Conservation (phyloP, 2,113 vertebrate species). For the Alces alces region DNA sequence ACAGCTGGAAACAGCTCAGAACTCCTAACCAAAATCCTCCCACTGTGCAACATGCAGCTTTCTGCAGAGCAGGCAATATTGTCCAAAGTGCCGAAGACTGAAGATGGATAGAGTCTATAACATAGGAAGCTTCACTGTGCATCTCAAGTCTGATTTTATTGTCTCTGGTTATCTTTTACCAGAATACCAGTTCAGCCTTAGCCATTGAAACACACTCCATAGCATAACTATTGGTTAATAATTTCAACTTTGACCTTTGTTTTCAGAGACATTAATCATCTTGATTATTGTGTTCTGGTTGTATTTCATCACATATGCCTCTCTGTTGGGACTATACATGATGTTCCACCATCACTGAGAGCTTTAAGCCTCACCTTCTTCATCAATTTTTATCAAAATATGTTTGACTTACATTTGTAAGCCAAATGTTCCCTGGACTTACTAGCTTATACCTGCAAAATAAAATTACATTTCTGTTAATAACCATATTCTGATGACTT, state of each 20-base stretch:
- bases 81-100: neutral
- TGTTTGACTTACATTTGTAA: conserved; percentile 26
- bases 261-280: neutral
- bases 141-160: neutral
- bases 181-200: neutral
- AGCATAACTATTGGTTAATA: neutral
- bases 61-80: neutral
- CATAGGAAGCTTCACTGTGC: neutral
- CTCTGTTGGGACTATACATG: neutral
- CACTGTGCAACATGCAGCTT: neutral
- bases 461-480: neutral
- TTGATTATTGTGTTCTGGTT: neutral
- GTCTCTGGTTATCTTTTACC: neutral
- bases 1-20: neutral
- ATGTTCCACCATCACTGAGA: neutral
- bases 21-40: neutral
- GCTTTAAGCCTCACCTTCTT: neutral
- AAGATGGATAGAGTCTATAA: neutral
- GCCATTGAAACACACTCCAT: neutral
- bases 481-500: neutral
- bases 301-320: neutral
- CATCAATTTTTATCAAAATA: neutral
- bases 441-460: neutral
- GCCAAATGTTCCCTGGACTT: neutral
- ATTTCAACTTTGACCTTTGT: neutral